Evolutionary conservation across 2,888 invertebrate species (phyloP), one percentile per base, ranked within the genome.

Genomic region (Sminthurides aquaticus): DNA sequence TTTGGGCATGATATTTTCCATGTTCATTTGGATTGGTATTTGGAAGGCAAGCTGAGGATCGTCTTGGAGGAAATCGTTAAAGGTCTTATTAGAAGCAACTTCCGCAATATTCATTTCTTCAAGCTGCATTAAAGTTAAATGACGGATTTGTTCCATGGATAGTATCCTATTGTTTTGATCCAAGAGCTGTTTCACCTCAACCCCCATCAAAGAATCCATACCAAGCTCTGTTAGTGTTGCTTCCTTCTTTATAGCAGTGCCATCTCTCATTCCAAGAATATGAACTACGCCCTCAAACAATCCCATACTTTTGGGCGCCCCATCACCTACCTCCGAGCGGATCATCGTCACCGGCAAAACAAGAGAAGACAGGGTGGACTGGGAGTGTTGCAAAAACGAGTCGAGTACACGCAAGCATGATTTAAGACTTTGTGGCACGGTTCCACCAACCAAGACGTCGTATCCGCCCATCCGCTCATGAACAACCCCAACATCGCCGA

Each of bases 191-290:
- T 95, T 95, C 73, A 98, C 92, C 80, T 98, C 96, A 0, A 95
- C 91, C 0, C 91, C 92, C 92, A 94, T 96, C 82, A 97, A 86
- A 1, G 96, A 96, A 80, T 98, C 96, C 87, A 98, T 90, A 43
- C 97, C 97, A 69, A 98, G 81, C 78, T 97, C 96, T 1, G 91
- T 90, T 1, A 98, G 81, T 28, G 80, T 81, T n/a, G 80, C 77
- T 60, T 81, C 79, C 24, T 79, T 76, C 68, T 90, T 85, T 34
- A 95, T 84, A 68, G 88, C 87, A 73, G 84, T 85, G 0, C 86
- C 81, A 76, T 97, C 93, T 78, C 94, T 91, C 75, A 98, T 86
- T 66, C 91, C 90, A 84, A 78, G 20, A 71, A 67, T 28, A n/a
- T 52, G 59, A 58, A 88, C 90, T 15, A 96, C 86, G 56, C 90